Evolutionary conservation across 2,113 vertebrate species (phyloP), one percentile per base, ranked within the genome.

Genomic region (Lontra canadensis): DNA sequence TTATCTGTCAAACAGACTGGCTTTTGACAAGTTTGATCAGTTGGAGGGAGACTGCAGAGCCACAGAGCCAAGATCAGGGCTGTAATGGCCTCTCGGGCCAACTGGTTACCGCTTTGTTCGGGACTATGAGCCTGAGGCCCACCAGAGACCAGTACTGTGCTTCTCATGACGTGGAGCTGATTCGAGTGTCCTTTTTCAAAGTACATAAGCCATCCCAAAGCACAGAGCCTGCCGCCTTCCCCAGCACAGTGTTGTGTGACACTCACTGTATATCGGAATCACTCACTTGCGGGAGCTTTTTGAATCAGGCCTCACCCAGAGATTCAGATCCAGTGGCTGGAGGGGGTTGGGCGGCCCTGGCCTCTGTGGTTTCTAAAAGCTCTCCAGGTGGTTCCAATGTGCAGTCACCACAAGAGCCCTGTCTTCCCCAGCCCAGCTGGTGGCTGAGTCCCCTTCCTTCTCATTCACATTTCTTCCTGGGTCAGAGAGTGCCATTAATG

Each of bases 391-490:
- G 31, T 57, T 57, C 17, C 14, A 29, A 12, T 13, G 29, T 36
- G n/a, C 52, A n/a, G 1, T 91, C 69, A 20, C 31, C 23, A 63
- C 47, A 47, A 92, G 34, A 78, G 4, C 42, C 69, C 69, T 25
- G 81, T 14, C 3, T 69, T 71, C 34, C 11, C 52, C 9, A 23
- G 63, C n/a, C 8, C 8, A n/a, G 63, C 1, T 52, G 1, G 1
- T 61, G 42, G n/a, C 12, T 79, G 59, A 95, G 18, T 61, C 83
- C 78, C 29, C n/a, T 86, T 87, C 47, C 71, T 84, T 85, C 49
- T 42, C 52, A 57, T 42, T 39, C 29, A 82, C 57, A 67, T 73
- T 79, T 89, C 88, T 93, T 52, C 12, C 92, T 59, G 69, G 67
- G n/a, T 47, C 73, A 92, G 76, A 61, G 59, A 59, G 49, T 1